These are phyloP conservation scores for Rosalia funebris DNA, from an alignment of 2,888 invertebrate genomes.

Conservation along the genomic window DNA sequence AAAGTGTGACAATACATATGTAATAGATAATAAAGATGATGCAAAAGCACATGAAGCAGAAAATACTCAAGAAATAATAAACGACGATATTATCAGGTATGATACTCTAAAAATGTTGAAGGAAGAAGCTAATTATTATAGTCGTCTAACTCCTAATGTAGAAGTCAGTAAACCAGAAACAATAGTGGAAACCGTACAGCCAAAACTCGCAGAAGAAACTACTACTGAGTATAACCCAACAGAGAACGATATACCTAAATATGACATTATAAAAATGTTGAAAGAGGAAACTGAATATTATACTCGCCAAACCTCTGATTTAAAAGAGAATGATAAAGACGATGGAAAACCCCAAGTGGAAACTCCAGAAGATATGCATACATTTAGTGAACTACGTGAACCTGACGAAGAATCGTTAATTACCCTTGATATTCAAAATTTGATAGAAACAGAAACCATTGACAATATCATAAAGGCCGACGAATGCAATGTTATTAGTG, in stretches of 20 bases:
- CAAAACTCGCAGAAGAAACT: not conserved
- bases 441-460: conserved; percentile 10
- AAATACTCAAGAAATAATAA: not conserved
- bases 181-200: not conserved
- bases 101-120: not conserved
- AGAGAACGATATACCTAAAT: conserved; percentile 32
- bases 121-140: not conserved
- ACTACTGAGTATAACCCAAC: not conserved
- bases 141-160: too few relatives aligned
- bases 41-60: not conserved
- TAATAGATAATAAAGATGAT: not conserved
- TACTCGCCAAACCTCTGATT: conserved; percentile 17
- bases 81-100: not conserved
- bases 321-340: too few relatives aligned
- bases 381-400: too few relatives aligned
- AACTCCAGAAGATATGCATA: too few relatives aligned
- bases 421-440: too few relatives aligned
- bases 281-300: conserved; percentile 43
- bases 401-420: too few relatives aligned
- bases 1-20: not conserved
- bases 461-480: not conserved
- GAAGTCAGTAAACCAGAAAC: too few relatives aligned
- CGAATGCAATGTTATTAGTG: not conserved
- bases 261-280: conserved; percentile 41
- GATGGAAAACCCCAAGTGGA: too few relatives aligned